These are phyloP conservation scores for Ptilorrhoa leucosticta DNA, from an alignment of 2,113 vertebrate species.

Conservation along the genomic window DNA sequence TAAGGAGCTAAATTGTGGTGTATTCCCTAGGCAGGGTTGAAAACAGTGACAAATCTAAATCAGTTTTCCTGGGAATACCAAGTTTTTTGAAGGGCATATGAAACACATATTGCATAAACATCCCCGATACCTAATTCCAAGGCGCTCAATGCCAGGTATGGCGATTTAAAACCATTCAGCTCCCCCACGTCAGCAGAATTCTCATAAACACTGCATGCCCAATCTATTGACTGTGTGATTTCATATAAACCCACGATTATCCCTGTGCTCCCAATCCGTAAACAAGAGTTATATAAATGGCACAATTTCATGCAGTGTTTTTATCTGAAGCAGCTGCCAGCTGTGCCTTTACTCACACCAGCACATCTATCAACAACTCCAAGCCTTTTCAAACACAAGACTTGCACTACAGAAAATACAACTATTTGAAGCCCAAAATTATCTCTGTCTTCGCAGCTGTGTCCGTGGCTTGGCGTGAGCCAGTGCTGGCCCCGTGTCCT, in stretches of 20 bases:
- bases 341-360: neutral
- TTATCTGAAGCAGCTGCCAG: conserved; percentile 38
- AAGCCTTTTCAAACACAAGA: neutral
- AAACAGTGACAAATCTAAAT: neutral
- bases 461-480: neutral
- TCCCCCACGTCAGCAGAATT: neutral
- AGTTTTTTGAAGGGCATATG: neutral
- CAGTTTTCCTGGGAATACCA: neutral
- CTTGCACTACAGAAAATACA: neutral
- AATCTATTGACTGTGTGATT: neutral
- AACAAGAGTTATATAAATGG: conserved; percentile 17
- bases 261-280: neutral
- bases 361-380: neutral
- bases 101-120: neutral
- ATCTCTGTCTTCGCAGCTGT: neutral
- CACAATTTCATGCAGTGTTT: neutral
- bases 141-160: neutral
- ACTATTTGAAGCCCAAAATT: neutral
- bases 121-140: neutral
- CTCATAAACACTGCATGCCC: neutral
- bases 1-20: neutral
- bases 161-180: neutral
- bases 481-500: neutral
- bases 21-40: neutral
- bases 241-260: neutral